Evolutionary conservation across 2,888 invertebrate genomes (phyloP), one percentile per base, ranked within the genome.

Genomic region (Capitulum mitella): DNA sequence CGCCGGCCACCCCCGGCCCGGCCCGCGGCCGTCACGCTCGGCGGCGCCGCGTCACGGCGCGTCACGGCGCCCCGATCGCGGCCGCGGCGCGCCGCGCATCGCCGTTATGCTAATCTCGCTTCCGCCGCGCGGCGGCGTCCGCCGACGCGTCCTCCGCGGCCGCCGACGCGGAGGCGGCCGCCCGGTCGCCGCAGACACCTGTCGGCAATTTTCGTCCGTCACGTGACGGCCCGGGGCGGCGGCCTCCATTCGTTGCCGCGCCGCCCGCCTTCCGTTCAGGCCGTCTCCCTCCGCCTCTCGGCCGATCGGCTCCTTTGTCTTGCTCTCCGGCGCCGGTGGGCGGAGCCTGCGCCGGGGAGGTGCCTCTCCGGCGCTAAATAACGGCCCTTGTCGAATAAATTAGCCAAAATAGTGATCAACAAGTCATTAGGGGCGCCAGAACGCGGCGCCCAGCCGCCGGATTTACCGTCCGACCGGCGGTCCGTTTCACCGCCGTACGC

Each of bases 331-430:
- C 54, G 29, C 34, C 22, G n/a, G 29, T 29, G n/a, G 54, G 51
- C n/a, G 58, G 58, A 58, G 58, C n/a, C 58, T 10, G 8, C n/a
- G 29, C 58, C 58, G 58, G 29, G 58, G 29, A 58, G 58, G n/a
- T 58, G 58, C n/a, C 29, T 29, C n/a, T n/a, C 58, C n/a, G 58
- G 12, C 58, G 58, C 58, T 58, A 34, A 64, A 64, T 64, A 64
- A 64, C 64, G 5, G 16, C 64, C 19, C 10, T 29, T 64, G 64
- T 64, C 64, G 64, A 64, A 64, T 64, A 64, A 64, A 64, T 64
- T 64, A 64, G 34, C 64, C 34, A 32, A 64, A 64, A 64, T 64
- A 64, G 64, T 64, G 64, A 64, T 64, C 64, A 64, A 64, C 64
- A 64, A 64, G 64, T 64, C 64, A 64, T 64, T 64, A 64, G 34